Evolutionary conservation across 2,888 invertebrate genomes (phyloP).

Genomic region (Phrixothrix hirtus): DNA sequence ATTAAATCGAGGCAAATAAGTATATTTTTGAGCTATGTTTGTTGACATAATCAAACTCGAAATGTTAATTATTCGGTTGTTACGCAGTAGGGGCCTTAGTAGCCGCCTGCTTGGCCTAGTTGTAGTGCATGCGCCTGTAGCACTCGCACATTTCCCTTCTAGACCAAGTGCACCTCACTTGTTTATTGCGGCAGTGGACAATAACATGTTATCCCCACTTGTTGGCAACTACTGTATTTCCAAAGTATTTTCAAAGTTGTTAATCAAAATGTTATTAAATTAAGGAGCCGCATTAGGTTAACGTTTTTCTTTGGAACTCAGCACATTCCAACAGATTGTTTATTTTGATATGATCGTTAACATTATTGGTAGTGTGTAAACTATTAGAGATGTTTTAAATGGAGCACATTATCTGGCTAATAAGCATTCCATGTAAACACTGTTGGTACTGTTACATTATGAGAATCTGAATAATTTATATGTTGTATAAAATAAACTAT

Average conservation of each 20-base stretch:
- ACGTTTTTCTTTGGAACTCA: slow-evolving; percentile 49
- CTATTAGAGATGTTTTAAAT: slow-evolving; percentile 38
- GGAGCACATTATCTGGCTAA: slow-evolving; percentile 59
- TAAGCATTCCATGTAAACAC: slow-evolving; percentile 58
- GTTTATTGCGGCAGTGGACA: slow-evolving; percentile 55
- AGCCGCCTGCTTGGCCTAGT: slow-evolving; percentile 38
- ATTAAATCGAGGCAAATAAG: slow-evolving; percentile 55
- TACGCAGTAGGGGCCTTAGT: slow-evolving; percentile 35
- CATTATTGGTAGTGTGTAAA: slow-evolving; percentile 29
- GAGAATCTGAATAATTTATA: slow-evolving; percentile 56
- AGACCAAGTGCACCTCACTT: slow-evolving; percentile 49
- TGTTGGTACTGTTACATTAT: slow-evolving; percentile 58
- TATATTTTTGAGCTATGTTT: slow-evolving; percentile 58
- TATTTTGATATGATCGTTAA: slow-evolving; percentile 54
- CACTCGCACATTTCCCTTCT: slow-evolving; percentile 26
- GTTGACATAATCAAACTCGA: slow-evolving; percentile 43
- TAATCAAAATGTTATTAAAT: slow-evolving; percentile 54
- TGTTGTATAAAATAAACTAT: slow-evolving; percentile 58
- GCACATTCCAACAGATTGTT: slow-evolving; percentile 51
- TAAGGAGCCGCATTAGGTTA: slow-evolving; percentile 42
- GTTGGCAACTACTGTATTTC: slow-evolving; percentile 50
- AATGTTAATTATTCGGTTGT: slow-evolving; percentile 38
- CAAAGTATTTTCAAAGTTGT: slow-evolving; percentile 56
- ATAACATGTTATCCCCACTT: slow-evolving; percentile 48
- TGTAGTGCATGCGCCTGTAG: slow-evolving; percentile 36